These are phyloP conservation scores for Isichthys henryi DNA, from an alignment of 2,113 vertebrate genomes.

Conservation along the genomic window DNA sequence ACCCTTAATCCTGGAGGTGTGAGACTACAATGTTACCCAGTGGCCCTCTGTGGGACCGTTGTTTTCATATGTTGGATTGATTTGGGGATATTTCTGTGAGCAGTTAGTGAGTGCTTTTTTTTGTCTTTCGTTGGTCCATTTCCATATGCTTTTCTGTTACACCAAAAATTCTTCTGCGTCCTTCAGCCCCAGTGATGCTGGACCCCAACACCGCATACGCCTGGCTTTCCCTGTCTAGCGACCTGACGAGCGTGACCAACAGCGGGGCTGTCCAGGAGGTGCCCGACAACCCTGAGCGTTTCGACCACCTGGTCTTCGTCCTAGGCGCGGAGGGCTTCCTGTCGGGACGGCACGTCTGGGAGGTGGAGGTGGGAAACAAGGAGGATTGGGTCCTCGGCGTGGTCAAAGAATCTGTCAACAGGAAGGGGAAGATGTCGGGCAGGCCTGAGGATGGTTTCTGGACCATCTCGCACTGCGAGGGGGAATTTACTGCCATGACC, in stretches of 20 bases:
- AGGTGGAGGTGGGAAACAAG: slow-evolving; percentile 62
- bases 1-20: neutral
- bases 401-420: slow-evolving; percentile 55
- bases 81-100: neutral
- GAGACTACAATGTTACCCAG: neutral
- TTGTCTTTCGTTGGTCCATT: neutral
- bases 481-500: slow-evolving; percentile 62
- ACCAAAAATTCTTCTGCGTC: neutral
- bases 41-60: neutral
- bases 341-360: slow-evolving; percentile 61
- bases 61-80: neutral
- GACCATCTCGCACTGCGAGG: slow-evolving; percentile 61
- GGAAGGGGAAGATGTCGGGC: slow-evolving; percentile 61
- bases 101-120: neutral
- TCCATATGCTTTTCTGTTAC: neutral
- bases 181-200: slow-evolving; percentile 59
- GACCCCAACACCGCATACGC: slow-evolving; percentile 66
- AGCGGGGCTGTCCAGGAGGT: slow-evolving; percentile 49
- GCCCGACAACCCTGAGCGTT: slow-evolving; percentile 60
- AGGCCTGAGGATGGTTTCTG: slow-evolving; percentile 63
- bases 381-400: slow-evolving; percentile 66
- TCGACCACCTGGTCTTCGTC: slow-evolving; percentile 64
- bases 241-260: slow-evolving; percentile 57
- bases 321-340: slow-evolving; percentile 61
- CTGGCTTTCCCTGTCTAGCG: slow-evolving; percentile 56